Evolutionary conservation across 1,140 invertebrate species (phyloP), one percentile per base, ranked within the genome.

Genomic region (Lordiphosa collinella): DNA sequence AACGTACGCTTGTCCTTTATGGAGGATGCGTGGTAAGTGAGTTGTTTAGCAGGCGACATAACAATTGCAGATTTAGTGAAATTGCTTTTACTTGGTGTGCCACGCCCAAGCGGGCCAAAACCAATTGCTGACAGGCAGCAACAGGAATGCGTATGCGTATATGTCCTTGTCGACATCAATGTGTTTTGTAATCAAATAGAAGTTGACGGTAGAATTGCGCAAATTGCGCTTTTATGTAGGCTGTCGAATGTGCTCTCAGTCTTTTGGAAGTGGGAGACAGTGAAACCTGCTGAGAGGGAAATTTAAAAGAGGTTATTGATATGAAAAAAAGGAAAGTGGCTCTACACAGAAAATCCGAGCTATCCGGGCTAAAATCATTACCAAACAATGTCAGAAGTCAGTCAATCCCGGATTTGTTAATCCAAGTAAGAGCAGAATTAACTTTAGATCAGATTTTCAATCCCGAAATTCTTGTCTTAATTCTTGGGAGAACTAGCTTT

Each of bases 11-110:
- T 69, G 78, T 57, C 68, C 66, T 60, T 64, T 78, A 67, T 67
- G 54, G 5, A 5, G 22, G 22, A 16, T 31, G 38, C 18, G 43
- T 35, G 37, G 35, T 64, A 72, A 80, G 76, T 82, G 71, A 80
- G 76, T 80, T 80, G 76, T 82, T 80, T 76, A 80, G 76, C 71
- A 82, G 76, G 68, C 73, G 64, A 84, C 72, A 84, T 84, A 84
- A 84, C 78, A 84, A 84, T 84, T 84, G 78, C 78, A 84, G 78
- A 84, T 84, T 84, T 84, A 68, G 68, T 84, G 78, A 78, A 84
- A 84, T 84, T 84, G 78, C 78, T 84, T 84, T 84, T 73, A 84
- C 56, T 50, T 46, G 25, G 50, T 31, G 32, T 22, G 32, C 36
- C 14, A 10, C 25, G 32, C 41, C 14, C 37, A 3, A 8, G 3